These are phyloP conservation scores for Melanotaenia trifasciata DNA, from an alignment of 2,797 vertebrate genomes.

Conservation along the genomic window DNA sequence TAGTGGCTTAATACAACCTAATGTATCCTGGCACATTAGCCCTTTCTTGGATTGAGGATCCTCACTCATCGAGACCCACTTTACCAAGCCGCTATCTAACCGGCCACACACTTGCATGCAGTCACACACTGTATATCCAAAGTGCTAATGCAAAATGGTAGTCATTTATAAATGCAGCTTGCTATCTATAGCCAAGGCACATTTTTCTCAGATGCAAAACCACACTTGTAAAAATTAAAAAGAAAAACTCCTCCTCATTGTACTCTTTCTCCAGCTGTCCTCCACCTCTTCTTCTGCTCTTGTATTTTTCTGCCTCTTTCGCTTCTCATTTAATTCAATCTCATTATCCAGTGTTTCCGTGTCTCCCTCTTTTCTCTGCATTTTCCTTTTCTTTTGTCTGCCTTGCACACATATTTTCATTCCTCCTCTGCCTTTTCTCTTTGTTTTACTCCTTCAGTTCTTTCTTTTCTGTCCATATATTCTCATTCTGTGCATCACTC, in stretches of 20 bases:
- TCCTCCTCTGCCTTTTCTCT: slow-evolving; percentile 31
- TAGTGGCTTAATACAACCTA: slow-evolving; percentile 71
- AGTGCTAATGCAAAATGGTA: slow-evolving; percentile 49
- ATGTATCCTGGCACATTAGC: slow-evolving; percentile 74
- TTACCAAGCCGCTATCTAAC: slow-evolving; percentile 36
- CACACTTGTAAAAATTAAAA: slow-evolving; percentile 59
- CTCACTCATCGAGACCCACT: slow-evolving; percentile 56
- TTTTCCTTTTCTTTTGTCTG: slow-evolving; percentile 50
- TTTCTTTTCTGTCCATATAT: slow-evolving; percentile 47
- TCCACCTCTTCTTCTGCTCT: slow-evolving; percentile 37
- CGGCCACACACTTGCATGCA: slow-evolving; percentile 5
- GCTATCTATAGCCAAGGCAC: slow-evolving; percentile 61
- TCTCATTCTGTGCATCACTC: slow-evolving; percentile 61
- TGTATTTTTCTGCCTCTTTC: slow-evolving; percentile 29
- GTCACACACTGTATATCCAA: slow-evolving; percentile 27
- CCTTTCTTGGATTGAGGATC: slow-evolving; percentile 62
- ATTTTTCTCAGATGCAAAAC: slow-evolving; percentile 64
- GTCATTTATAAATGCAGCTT: slow-evolving; percentile 59
- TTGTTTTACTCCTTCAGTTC: slow-evolving; percentile 34
- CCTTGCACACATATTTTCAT: slow-evolving; percentile 22
- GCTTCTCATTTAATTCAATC: slow-evolving; percentile 35
- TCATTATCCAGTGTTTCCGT: slow-evolving; percentile 55
- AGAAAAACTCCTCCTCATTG: slow-evolving; percentile 59
- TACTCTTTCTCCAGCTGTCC: slow-evolving; percentile 58
- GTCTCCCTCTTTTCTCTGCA: slow-evolving; percentile 14